A percentile compares a stretch with the other conserved stretches of the same genome.
phyloP scores from a whole-genome alignment of 2,888 invertebrate genomes.

The Drosophila suboccidentalis region DNA sequence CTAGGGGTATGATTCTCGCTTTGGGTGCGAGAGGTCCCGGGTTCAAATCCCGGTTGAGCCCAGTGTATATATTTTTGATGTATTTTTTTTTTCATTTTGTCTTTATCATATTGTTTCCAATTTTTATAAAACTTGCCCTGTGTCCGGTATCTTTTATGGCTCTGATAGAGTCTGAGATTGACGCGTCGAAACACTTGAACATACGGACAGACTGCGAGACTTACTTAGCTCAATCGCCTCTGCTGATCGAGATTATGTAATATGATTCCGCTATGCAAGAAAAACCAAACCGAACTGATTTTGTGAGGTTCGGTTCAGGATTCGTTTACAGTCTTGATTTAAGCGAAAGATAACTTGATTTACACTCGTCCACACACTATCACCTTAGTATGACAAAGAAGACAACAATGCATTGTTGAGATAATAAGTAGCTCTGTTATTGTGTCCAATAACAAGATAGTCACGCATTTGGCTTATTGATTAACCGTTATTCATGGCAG shows the following conservation, averaged over 20 bases:
- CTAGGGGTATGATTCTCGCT: conserved; percentile 86
- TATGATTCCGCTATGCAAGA: no score
- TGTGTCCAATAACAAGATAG: conserved; percentile 3
- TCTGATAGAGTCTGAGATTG: no score
- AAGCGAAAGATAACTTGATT: neutral
- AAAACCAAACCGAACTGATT: no score
- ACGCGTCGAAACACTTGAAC: no score
- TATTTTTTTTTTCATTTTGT: no score
- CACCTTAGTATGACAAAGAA: neutral
- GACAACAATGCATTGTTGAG: neutral
- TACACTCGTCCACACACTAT: neutral
- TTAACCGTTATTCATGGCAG: conserved; percentile 72
- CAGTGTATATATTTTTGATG: conserved; percentile 17
- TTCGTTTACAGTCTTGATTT: neutral
- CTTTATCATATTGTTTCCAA: no score
- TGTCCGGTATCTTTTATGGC: no score
- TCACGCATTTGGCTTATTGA: conserved; percentile 56
- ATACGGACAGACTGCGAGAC: no score
- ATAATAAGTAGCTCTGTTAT: conserved; percentile 6
- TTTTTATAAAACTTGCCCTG: no score
- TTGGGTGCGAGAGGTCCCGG: conserved; percentile 86
- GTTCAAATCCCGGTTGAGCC: conserved; percentile 85
- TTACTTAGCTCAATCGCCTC: no score
- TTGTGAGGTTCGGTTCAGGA: no score
- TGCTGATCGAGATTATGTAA: no score